A percentile compares a stretch with the other conserved stretches of the same genome.
Evolutionary conservation across 2,113 vertebrate genomes (phyloP).

Genomic region (Baryphthengus martii): DNA sequence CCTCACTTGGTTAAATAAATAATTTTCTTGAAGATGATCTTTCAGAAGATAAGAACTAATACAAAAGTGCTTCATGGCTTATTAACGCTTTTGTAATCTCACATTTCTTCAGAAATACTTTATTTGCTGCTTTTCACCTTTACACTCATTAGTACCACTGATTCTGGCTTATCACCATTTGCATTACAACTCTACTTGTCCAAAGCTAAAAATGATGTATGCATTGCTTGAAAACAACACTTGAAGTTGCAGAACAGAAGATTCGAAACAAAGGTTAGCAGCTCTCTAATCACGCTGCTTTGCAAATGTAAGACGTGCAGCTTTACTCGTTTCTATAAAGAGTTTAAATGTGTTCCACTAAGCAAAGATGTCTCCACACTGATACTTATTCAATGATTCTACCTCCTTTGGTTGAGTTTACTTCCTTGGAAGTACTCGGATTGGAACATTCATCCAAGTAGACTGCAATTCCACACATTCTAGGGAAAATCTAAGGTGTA

Average conservation of each 20-base stretch:
- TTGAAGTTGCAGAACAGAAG: neutral
- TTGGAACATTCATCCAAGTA: neutral
- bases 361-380: neutral
- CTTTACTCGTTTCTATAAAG: neutral
- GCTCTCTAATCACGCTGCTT: neutral
- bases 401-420: neutral
- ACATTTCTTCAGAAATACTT: neutral
- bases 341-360: neutral
- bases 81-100: neutral
- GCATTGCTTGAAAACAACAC: neutral
- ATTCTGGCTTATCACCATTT: neutral
- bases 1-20: neutral
- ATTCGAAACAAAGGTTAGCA: neutral
- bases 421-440: neutral
- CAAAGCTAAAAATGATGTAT: neutral
- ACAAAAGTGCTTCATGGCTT: slow-evolving; percentile 27
- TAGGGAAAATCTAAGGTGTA: neutral
- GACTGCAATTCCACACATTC: neutral
- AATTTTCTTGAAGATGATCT: neutral
- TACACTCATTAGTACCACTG: neutral
- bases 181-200: neutral
- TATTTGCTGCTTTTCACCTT: neutral
- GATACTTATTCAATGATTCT: neutral
- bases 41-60: neutral
- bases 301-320: neutral